Evolutionary conservation across 2,888 invertebrate genomes (phyloP), one percentile per base, ranked within the genome.

Genomic region (Dynastes maya): DNA sequence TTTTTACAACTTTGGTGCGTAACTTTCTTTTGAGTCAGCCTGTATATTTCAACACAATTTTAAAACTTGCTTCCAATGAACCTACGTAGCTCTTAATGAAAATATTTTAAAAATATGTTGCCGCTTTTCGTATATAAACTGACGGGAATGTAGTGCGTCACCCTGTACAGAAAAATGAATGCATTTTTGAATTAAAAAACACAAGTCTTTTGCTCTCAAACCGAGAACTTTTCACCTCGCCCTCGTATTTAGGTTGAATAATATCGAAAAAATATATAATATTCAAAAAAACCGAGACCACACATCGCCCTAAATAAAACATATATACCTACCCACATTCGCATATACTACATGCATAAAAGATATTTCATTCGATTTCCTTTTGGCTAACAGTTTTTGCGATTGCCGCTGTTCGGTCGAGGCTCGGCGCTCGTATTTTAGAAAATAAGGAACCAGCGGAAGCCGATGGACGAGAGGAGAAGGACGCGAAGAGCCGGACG

Each of bases 301-400:
- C 77, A 79, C 79, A 77, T 72, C 64, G 77, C 40, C 64, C 71
- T 63, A 77, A 74, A 79, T 71, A 77, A 72, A 77, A 72, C 67
- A 55, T 22, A 22, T 22, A 22, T 22, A 55, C 2, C 11, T 45
- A 45, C 11, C 45, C 9, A 45, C 45, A 45, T 58, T 22, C 16
- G 6, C 55, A 3, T 55, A 51, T 51, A 22, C 55, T 58, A 16
- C 63, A 63, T 63, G 75, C 49, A 68, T 49, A 67, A 80, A 76
- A 74, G 78, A 78, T 72, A 78, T 72, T 78, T 72, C 63, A 76
- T 75, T 78, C 78, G 53, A 68, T 53, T 55, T 78, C 80, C 16
- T 78, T 76, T 32, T 27, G 75, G 71, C 75, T 80, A 80, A 77
- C 77, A 79, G 77, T 80, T 80, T 78, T 80, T 80, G 77, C 67